phyloP scores from a whole-genome alignment of 1,140 invertebrate genomes.

The Rhagoletis zephyria region DNA sequence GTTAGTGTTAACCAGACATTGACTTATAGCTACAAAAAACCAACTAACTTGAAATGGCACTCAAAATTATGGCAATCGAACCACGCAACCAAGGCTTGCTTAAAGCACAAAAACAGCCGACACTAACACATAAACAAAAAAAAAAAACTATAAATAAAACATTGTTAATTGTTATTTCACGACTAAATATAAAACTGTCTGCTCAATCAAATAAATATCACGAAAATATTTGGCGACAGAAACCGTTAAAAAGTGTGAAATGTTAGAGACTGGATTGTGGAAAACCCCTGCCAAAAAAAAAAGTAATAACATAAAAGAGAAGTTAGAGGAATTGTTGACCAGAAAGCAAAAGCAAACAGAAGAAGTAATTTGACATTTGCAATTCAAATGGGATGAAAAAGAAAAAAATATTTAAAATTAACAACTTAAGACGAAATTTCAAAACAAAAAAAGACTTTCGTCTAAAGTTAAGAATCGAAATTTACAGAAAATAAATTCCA shows the following conservation, averaged over 20 bases:
- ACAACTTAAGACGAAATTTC: no score
- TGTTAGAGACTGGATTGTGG: background rate
- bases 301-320: background rate
- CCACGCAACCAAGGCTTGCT: no score
- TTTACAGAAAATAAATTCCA: no score
- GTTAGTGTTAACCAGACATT: no score
- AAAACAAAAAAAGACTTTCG: background rate
- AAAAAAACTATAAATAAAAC: no score
- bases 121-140: no score
- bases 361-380: background rate
- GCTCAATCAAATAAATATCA: background rate
- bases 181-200: conserved; percentile 16
- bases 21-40: no score
- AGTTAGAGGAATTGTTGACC: background rate
- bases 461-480: background rate
- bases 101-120: no score
- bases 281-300: background rate
- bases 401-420: background rate
- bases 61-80: no score
- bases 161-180: background rate
- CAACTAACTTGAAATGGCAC: no score
- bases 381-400: conserved; percentile 25
- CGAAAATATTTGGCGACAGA: conserved; percentile 9
- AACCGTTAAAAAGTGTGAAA: conserved; percentile 29
- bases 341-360: background rate